These are phyloP conservation scores for Barypeithes pellucidus DNA, from an alignment of 2,888 invertebrate genomes.

Conservation along the genomic window DNA sequence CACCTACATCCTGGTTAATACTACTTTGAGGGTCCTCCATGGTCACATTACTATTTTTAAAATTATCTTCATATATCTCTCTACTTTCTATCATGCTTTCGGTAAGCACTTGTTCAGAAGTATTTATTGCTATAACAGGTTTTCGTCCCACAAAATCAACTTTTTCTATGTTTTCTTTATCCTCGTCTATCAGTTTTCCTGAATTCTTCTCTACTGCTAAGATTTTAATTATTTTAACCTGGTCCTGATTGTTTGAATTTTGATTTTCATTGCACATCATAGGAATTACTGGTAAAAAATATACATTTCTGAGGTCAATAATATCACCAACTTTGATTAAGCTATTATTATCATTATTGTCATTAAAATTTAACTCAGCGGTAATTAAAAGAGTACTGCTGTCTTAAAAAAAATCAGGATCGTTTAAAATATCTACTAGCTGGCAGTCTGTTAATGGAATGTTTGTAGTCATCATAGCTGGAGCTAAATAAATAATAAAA, in stretches of 20 bases:
- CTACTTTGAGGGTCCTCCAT: not conserved
- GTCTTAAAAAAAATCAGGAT: not conserved
- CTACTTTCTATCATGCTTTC: not conserved
- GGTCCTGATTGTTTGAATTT: not conserved
- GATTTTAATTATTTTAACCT: not conserved
- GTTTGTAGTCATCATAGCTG: not conserved
- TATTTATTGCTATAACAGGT: not conserved
- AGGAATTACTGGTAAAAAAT: not conserved
- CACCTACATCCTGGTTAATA: not conserved
- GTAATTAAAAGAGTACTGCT: not conserved
- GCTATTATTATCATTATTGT: not conserved
- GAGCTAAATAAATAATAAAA: not conserved
- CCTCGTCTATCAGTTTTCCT: not conserved
- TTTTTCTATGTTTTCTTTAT: not conserved
- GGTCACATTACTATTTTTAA: not conserved
- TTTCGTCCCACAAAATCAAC: not conserved
- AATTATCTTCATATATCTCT: not conserved
- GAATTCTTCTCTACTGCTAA: not conserved
- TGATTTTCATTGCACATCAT: constrained; percentile 2
- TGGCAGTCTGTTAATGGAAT: not conserved
- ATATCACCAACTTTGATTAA: constrained; percentile 1
- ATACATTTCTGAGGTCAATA: not conserved
- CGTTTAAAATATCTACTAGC: not conserved
- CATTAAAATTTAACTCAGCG: not conserved
- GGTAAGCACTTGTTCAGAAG: not conserved